Conservation (phyloP, 2,888 invertebrate species). For the Yponomeuta malinellus region DNA sequence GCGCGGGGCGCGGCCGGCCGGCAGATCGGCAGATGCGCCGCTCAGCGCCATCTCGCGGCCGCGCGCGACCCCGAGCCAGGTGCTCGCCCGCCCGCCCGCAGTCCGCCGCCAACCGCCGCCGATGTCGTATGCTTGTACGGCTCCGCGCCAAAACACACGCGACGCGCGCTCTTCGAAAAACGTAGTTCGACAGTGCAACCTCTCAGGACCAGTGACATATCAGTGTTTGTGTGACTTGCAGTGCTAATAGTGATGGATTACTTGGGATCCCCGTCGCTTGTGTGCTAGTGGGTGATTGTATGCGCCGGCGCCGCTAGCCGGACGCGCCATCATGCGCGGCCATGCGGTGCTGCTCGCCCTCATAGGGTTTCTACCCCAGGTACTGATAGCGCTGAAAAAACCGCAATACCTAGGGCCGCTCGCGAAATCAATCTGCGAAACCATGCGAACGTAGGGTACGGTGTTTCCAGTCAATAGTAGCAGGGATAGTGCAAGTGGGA, state of each 20-base stretch:
- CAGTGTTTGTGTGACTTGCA: conserved; percentile 69
- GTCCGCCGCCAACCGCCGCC: conserved; percentile 71
- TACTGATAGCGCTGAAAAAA: conserved; percentile 46
- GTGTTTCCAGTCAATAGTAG: not conserved
- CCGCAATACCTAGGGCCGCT: conserved; percentile 52
- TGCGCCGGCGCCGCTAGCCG: conserved; percentile 72
- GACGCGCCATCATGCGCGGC: conserved; percentile 74
- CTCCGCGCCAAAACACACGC: conserved; percentile 51
- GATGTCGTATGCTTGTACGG: conserved; percentile 54
- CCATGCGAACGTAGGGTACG: not conserved
- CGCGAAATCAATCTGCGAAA: conserved; percentile 9
- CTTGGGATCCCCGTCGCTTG: conserved; percentile 57
- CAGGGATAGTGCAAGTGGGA: conserved; percentile 2
- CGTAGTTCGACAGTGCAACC: conserved; percentile 69
- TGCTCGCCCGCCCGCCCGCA: conserved; percentile 50
- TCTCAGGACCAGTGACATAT: conserved; percentile 70
- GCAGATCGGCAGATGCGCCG: conserved; percentile 68
- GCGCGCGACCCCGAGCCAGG: conserved; percentile 45
- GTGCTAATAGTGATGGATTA: conserved; percentile 74
- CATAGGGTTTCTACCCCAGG: conserved; percentile 75
- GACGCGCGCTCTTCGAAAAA: conserved; percentile 67
- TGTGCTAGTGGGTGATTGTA: conserved; percentile 43
- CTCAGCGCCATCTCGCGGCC: conserved; percentile 69
- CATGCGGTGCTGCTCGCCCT: conserved; percentile 73
- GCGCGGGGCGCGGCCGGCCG: conserved; percentile 35